Evolutionary conservation across 53 echinoderm and acorn worm genomes (phyloP), one percentile per base, ranked within the genome.

Genomic region (Paracentrotus lividus): DNA sequence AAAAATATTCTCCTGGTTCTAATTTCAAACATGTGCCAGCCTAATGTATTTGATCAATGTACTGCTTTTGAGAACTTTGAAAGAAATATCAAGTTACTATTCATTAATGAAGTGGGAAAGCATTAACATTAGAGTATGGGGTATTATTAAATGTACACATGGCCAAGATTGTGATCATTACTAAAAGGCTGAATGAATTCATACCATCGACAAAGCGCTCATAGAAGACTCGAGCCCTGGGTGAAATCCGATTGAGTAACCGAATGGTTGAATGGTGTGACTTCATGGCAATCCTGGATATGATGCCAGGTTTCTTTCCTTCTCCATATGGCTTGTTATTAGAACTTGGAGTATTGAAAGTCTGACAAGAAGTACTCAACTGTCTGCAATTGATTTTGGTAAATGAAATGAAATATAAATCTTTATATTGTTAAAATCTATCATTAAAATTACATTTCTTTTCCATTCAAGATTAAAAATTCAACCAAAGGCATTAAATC

Each of bases 141-240:
- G 15, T 31, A 49, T 27, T 49, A 31, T 9, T 29, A 10, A 2
- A 5, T 29, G 34, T 59, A 59, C 16, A 66, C 29, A 26, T 84
- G 14, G 26, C 10, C 8, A 47, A 85, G 52, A 49, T 15, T 26
- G 31, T 12, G 14, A 2, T 85, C 12, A 52, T 78, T 32, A 20
- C 32, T 78, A 43, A 78, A 24, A 12, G n/a, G 18, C 45, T 78
- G 32, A 89, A 16, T 78, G 32, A 89, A 16, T 49, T 58, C 92
- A 40, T 27, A 92, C 92, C 92, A 92, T 92, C 92, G 5, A 92
- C 81, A 55, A 92, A 92, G 42, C 92, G 81, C 59, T 92, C 92
- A 78, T 92, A 92, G 58, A 92, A 92, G 23, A 53, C 92, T 13
- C 92, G 77, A 4, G 92, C 92, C 81, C 42, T 92, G 54, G 92